phyloP scores from a whole-genome alignment of 2,113 vertebrate genomes.

The Struthio camelus region DNA sequence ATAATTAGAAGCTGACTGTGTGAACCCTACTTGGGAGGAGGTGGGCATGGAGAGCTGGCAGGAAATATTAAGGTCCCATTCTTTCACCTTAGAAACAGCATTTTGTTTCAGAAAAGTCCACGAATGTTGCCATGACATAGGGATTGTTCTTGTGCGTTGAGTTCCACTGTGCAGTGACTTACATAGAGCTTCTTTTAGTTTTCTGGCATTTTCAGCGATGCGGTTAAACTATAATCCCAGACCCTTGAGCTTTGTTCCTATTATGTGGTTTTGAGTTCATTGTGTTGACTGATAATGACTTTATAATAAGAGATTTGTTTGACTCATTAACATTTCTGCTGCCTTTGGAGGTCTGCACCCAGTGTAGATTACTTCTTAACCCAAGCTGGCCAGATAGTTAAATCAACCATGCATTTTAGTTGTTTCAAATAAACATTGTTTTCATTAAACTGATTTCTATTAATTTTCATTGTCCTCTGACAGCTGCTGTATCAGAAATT shows the following conservation, averaged over 20 bases:
- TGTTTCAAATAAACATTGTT: constrained; percentile 32
- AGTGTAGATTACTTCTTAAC: not conserved
- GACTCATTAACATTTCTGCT: not conserved
- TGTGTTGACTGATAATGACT: constrained; percentile 57
- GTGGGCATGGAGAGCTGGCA: not conserved
- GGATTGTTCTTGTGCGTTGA: not conserved
- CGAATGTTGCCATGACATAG: constrained; percentile 32
- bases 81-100: constrained; percentile 34
- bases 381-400: constrained; percentile 25
- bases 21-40: not conserved
- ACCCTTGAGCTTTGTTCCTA: constrained; percentile 47
- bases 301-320: constrained; percentile 49
- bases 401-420: constrained; percentile 30
- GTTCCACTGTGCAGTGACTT: not conserved
- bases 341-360: constrained; percentile 5
- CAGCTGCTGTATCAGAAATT: constrained; percentile 37
- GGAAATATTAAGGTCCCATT: constrained; percentile 40
- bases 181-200: constrained; percentile 26
- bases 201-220: constrained; percentile 23
- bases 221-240: constrained; percentile 3
- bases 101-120: constrained; percentile 6
- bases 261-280: constrained; percentile 29
- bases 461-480: constrained; percentile 35
- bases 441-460: constrained; percentile 38
- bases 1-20: not conserved